Conservation (phyloP, 2,797 vertebrate species). For the Malacoraja senta region DNA sequence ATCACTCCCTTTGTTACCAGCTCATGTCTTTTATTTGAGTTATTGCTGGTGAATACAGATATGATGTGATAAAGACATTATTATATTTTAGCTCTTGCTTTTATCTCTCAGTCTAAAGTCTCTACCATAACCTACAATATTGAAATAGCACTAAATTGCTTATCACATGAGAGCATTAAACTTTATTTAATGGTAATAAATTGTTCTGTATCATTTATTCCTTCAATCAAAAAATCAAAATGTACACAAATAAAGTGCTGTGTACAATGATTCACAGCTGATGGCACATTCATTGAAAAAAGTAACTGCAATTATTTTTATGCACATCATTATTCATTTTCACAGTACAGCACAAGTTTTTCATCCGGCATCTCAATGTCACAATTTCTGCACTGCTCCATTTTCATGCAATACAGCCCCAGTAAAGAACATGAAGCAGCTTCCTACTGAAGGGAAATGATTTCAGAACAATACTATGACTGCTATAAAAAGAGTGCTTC, state of each 20-base stretch:
- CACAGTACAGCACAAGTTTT: background rate
- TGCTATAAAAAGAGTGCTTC: slow-evolving; percentile 1
- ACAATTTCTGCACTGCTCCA: background rate
- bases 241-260: no score
- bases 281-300: no score
- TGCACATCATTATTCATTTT: background rate
- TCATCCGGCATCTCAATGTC: background rate
- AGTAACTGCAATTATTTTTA: background rate
- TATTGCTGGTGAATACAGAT: no score
- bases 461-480: background rate
- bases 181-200: background rate
- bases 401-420: background rate
- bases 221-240: background rate
- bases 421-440: background rate
- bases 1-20: no score
- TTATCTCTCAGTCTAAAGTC: no score
- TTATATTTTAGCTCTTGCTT: no score
- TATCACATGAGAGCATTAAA: background rate
- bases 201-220: background rate
- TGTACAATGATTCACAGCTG: background rate
- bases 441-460: background rate
- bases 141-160: no score
- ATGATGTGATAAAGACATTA: no score
- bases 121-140: no score
- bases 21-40: no score